phyloP scores from a whole-genome alignment of 1,140 invertebrate species.

The Lanistes nyassanus region DNA sequence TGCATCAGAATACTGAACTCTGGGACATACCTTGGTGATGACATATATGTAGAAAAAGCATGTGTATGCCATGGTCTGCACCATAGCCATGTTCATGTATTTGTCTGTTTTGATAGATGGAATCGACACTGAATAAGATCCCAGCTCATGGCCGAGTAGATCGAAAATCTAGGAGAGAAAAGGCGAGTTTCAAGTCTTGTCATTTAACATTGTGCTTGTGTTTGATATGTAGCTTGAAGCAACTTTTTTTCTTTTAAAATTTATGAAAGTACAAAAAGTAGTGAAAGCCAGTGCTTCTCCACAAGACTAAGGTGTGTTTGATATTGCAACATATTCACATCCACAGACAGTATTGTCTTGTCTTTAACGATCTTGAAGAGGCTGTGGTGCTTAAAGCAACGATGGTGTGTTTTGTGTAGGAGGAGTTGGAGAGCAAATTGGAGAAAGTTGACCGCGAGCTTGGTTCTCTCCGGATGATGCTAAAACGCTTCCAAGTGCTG shows the following conservation, averaged over 20 bases:
- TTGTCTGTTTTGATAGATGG: conserved; percentile 38
- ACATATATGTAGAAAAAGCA: neutral
- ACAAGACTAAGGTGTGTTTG: too few species aligned
- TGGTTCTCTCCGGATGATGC: neutral
- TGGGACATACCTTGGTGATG: neutral
- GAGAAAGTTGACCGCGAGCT: conserved; percentile 13
- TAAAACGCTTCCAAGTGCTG: neutral
- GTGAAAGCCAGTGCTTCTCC: neutral
- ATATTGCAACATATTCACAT: too few species aligned
- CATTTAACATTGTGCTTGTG: neutral
- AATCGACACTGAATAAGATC: conserved; percentile 46
- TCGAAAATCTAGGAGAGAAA: conserved; percentile 34
- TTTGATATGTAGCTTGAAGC: too few species aligned
- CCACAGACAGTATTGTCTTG: too few species aligned
- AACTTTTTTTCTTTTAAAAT: neutral
- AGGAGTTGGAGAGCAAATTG: conserved; percentile 1
- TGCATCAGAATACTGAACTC: neutral
- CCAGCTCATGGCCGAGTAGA: conserved; percentile 48
- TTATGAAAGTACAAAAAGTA: neutral
- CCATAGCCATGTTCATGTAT: too few species aligned
- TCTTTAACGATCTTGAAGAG: too few species aligned
- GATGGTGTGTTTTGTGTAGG: neutral
- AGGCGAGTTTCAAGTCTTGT: conserved; percentile 29
- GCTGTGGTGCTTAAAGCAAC: too few species aligned
- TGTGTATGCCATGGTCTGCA: too few species aligned